Evolutionary conservation across 2,888 invertebrate species (phyloP).

Genomic region (Coremacera marginata): DNA sequence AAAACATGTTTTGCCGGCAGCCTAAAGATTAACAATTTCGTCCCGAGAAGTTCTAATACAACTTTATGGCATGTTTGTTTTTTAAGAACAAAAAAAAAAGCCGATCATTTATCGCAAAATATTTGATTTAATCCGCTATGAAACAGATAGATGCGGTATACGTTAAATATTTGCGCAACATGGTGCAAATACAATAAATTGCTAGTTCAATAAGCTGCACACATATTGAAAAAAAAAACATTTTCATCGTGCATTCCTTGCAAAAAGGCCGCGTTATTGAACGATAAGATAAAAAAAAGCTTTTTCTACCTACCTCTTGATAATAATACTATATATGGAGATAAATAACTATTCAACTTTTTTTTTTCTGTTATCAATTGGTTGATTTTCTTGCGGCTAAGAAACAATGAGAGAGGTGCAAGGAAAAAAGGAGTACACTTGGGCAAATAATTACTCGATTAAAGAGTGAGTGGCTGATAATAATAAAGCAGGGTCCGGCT

Average conservation of each 20-base stretch:
- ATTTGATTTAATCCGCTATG: too few relatives aligned
- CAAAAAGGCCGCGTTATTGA: neutral
- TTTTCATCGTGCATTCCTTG: constrained; percentile 1
- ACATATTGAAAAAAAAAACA: neutral
- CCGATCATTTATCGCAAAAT: neutral
- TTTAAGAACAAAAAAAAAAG: neutral
- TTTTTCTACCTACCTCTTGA: neutral
- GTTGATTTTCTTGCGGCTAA: neutral
- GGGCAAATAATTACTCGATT: neutral
- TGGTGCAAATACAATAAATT: neutral
- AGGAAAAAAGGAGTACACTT: constrained; percentile 12
- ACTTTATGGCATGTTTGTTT: neutral
- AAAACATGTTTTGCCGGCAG: too few relatives aligned
- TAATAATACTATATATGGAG: too few relatives aligned
- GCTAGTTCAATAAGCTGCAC: neutral
- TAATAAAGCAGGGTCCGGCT: constrained; percentile 30
- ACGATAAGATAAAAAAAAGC: constrained; percentile 6
- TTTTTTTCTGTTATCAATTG: neutral
- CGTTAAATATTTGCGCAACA: neutral
- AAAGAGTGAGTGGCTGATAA: neutral
- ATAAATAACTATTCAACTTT: neutral
- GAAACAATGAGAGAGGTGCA: neutral
- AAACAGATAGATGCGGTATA: too few relatives aligned
- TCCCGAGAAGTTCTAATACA: neutral
- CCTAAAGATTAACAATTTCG: too few relatives aligned